Evolutionary conservation across 1,140 invertebrate species (phyloP).

Genomic region (Cherax quadricarinatus): DNA sequence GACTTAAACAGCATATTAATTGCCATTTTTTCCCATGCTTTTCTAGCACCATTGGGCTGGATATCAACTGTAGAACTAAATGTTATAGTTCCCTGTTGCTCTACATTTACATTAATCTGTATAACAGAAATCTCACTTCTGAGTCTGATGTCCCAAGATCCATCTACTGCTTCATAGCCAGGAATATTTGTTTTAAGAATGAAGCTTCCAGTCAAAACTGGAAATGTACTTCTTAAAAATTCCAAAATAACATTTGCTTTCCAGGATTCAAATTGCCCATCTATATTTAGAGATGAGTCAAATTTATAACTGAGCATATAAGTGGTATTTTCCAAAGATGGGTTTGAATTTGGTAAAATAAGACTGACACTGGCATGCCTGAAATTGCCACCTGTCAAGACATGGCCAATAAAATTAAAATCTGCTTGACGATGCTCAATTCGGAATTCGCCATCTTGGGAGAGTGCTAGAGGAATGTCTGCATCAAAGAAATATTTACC

Average conservation of each 20-base stretch:
- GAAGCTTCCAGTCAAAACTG: slow-evolving; percentile 2
- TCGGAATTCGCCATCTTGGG: background rate
- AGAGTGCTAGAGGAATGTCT: background rate
- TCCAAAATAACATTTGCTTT: background rate
- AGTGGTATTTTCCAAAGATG: background rate
- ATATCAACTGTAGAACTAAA: slow-evolving; percentile 9
- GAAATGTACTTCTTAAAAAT: background rate
- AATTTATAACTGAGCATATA: slow-evolving; percentile 26
- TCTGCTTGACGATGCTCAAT: slow-evolving; percentile 7
- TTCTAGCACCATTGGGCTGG: slow-evolving; percentile 4
- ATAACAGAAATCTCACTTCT: background rate
- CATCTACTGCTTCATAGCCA: slow-evolving; percentile 29
- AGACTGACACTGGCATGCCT: background rate
- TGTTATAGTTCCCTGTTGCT: background rate
- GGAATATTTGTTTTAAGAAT: slow-evolving; percentile 38
- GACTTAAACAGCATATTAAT: slow-evolving; percentile 39
- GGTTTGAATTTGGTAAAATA: background rate
- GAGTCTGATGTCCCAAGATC: slow-evolving; percentile 19
- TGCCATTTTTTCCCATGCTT: slow-evolving; percentile 6
- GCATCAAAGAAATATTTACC: slow-evolving; percentile 17
- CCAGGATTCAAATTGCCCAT: slow-evolving; percentile 19
- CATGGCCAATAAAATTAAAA: background rate
- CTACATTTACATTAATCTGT: slow-evolving; percentile 7
- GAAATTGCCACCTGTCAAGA: background rate
- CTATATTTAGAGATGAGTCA: slow-evolving; percentile 9